These are phyloP conservation scores for Speoplatyrhinus poulsoni DNA, from an alignment of 2,113 vertebrate genomes.

Conservation along the genomic window DNA sequence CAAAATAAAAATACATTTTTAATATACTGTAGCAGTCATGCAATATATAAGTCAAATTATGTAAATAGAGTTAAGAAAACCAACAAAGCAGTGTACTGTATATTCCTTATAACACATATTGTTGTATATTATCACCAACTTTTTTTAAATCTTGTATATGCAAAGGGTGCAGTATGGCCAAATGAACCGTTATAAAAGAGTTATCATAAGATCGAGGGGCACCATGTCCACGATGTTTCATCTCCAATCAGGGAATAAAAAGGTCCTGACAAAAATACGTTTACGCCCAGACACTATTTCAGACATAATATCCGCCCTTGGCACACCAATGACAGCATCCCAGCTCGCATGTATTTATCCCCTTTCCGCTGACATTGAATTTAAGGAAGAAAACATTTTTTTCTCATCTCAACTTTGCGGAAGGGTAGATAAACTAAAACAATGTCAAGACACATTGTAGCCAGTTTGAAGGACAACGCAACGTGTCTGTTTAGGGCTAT, in stretches of 20 bases:
- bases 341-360: slow-evolving; percentile 65
- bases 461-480: slow-evolving; percentile 44
- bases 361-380: slow-evolving; percentile 63
- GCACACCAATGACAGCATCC: slow-evolving; percentile 76
- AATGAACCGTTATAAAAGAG: slow-evolving; percentile 28
- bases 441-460: slow-evolving; percentile 42
- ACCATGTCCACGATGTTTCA: slow-evolving; percentile 53
- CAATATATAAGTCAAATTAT: slow-evolving; percentile 27
- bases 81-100: slow-evolving; percentile 35
- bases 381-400: slow-evolving; percentile 64
- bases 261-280: slow-evolving; percentile 79
- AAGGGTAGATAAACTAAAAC: slow-evolving; percentile 61
- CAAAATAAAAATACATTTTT: background rate
- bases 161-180: slow-evolving; percentile 27
- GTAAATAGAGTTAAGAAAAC: slow-evolving; percentile 19
- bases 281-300: slow-evolving; percentile 81
- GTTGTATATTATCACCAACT: slow-evolving; percentile 40
- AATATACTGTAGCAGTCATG: slow-evolving; percentile 12
- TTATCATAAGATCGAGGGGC: slow-evolving; percentile 45
- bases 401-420: slow-evolving; percentile 58
- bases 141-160: slow-evolving; percentile 34
- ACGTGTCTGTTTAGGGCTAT: slow-evolving; percentile 41
- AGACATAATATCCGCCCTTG: slow-evolving; percentile 82
- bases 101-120: slow-evolving; percentile 18
- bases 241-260: slow-evolving; percentile 73